phyloP scores from a whole-genome alignment of 2,113 vertebrate species.

The Lutjanus erythropterus region DNA sequence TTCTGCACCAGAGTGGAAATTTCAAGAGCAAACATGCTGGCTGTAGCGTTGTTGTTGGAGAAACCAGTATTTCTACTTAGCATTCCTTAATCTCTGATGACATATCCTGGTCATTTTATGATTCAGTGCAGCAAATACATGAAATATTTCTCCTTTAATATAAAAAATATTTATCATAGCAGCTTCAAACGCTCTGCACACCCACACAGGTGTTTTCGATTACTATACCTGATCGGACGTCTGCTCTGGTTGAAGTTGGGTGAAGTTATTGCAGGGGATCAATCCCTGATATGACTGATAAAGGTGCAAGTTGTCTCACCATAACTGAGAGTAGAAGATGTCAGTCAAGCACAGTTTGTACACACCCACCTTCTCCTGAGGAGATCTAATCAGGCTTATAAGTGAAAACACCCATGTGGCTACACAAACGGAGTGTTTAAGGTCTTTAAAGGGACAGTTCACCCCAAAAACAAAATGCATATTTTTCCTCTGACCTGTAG shows the following conservation, averaged over 20 bases:
- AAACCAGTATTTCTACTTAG: too few species aligned
- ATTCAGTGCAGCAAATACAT: too few species aligned
- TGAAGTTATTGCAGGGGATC: not conserved
- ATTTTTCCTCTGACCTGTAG: too few species aligned
- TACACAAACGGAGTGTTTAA: not conserved
- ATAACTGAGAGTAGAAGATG: not conserved
- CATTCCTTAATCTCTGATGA: too few species aligned
- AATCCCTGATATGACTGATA: not conserved
- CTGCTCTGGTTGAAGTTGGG: not conserved
- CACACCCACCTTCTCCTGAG: not conserved
- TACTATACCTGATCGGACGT: not conserved
- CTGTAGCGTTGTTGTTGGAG: too few species aligned
- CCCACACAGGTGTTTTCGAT: not conserved
- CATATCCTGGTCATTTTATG: too few species aligned
- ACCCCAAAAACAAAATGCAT: too few species aligned
- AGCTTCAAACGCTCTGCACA: not conserved
- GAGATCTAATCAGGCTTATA: not conserved
- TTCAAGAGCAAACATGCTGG: too few species aligned
- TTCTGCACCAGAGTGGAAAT: too few species aligned
- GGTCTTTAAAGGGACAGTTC: not conserved
- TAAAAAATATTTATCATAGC: not conserved
- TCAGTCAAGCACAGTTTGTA: not conserved
- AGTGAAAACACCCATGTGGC: not conserved
- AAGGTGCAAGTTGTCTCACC: not conserved
- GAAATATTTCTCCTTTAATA: too few species aligned